phyloP scores from a whole-genome alignment of 2,888 invertebrate species.

The Lapara coniferarum region DNA sequence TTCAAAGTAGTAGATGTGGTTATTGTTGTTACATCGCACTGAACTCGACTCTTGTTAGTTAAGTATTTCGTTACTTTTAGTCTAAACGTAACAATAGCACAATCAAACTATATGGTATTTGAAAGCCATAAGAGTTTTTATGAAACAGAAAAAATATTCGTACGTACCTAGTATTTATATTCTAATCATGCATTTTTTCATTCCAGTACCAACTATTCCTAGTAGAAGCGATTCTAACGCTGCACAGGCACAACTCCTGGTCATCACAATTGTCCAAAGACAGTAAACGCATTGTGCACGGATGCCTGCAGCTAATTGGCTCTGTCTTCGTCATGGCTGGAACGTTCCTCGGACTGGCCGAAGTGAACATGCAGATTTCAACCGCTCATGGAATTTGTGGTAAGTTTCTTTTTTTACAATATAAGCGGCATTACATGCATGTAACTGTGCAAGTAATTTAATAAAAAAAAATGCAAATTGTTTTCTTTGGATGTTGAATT shows the following conservation, averaged over 20 bases:
- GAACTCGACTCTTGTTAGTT: too few species aligned
- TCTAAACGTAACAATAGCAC: too few species aligned
- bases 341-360: constrained; percentile 72
- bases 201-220: constrained; percentile 80
- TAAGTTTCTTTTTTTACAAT: constrained; percentile 43
- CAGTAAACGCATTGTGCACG: constrained; percentile 76
- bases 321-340: constrained; percentile 78
- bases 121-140: too few species aligned
- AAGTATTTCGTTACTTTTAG: too few species aligned
- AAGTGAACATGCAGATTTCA: constrained; percentile 60
- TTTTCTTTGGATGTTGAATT: too few species aligned
- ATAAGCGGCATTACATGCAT: too few species aligned
- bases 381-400: constrained; percentile 77
- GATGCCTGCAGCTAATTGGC: constrained; percentile 80
- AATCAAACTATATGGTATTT: too few species aligned
- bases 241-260: constrained; percentile 79
- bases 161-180: neutral
- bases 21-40: too few species aligned
- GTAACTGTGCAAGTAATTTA: too few species aligned
- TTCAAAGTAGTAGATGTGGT: too few species aligned
- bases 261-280: constrained; percentile 70
- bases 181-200: neutral
- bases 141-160: neutral
- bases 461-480: too few species aligned
- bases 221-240: constrained; percentile 75